Evolutionary conservation across 2,113 vertebrate genomes (phyloP).

Genomic region (Mesocricetus auratus): DNA sequence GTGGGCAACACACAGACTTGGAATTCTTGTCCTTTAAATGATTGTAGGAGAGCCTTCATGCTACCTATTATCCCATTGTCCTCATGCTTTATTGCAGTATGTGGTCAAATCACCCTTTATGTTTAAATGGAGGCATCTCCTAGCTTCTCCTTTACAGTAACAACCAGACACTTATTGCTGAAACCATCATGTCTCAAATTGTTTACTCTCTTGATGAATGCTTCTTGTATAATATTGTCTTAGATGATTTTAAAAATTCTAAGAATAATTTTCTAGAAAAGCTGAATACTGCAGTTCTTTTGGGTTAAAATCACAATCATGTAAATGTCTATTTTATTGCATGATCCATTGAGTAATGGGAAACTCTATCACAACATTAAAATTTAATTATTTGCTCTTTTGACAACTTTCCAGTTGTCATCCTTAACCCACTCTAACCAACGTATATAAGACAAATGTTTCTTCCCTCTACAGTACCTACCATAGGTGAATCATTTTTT

Average conservation of each 20-base stretch:
- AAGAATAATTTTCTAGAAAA: neutral
- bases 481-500: neutral
- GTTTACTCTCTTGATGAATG: neutral
- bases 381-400: neutral
- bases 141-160: neutral
- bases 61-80: neutral
- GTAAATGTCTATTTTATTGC: neutral
- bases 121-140: neutral
- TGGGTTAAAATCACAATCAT: neutral
- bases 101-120: neutral
- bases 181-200: neutral
- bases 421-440: neutral
- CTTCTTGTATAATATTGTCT: neutral
- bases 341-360: neutral
- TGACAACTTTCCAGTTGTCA: neutral
- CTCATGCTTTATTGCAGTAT: neutral
- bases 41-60: neutral
- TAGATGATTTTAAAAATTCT: neutral
- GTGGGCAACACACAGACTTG: neutral
- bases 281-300: neutral
- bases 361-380: neutral
- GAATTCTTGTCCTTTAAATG: neutral
- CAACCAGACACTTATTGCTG: neutral
- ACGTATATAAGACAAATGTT: neutral
- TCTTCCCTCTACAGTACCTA: neutral